phyloP scores from a whole-genome alignment of 2,888 invertebrate species.

The Crocallis elinguaria region DNA sequence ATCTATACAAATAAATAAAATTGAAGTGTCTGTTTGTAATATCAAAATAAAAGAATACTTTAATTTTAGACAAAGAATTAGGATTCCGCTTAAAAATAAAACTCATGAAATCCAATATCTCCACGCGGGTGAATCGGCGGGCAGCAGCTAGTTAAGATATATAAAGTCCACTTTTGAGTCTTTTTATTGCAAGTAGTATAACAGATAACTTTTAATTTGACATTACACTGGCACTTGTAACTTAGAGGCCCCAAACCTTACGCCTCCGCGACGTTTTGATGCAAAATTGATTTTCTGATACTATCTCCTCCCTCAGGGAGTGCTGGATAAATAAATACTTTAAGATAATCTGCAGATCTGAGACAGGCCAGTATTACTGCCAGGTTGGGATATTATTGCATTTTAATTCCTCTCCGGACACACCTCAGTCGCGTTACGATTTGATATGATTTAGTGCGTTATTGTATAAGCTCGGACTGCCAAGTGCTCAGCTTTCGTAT shows the following conservation, averaged over 20 bases:
- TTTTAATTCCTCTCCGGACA: slow-evolving; percentile 77
- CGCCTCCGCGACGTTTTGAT: slow-evolving; percentile 78
- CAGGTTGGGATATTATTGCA: slow-evolving; percentile 78
- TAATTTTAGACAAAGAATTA: too few relatives aligned
- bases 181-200: neutral
- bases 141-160: too few relatives aligned
- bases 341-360: slow-evolving; percentile 79
- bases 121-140: too few relatives aligned
- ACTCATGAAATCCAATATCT: too few relatives aligned
- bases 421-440: slow-evolving; percentile 76
- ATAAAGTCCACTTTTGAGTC: slow-evolving; percentile 4
- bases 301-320: slow-evolving; percentile 78
- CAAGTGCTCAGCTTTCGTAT: slow-evolving; percentile 39
- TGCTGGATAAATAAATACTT: slow-evolving; percentile 82
- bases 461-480: slow-evolving; percentile 62
- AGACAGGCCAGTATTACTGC: slow-evolving; percentile 78
- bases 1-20: too few relatives aligned
- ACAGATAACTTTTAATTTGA: slow-evolving; percentile 57
- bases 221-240: slow-evolving; percentile 65
- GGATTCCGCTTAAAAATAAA: too few relatives aligned
- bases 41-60: too few relatives aligned
- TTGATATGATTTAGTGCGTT: slow-evolving; percentile 77
- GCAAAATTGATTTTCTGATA: slow-evolving; percentile 83
- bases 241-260: slow-evolving; percentile 68
- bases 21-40: too few relatives aligned